These are phyloP conservation scores for Podabrus alpinus DNA, from an alignment of 2,888 invertebrate genomes.

Conservation along the genomic window DNA sequence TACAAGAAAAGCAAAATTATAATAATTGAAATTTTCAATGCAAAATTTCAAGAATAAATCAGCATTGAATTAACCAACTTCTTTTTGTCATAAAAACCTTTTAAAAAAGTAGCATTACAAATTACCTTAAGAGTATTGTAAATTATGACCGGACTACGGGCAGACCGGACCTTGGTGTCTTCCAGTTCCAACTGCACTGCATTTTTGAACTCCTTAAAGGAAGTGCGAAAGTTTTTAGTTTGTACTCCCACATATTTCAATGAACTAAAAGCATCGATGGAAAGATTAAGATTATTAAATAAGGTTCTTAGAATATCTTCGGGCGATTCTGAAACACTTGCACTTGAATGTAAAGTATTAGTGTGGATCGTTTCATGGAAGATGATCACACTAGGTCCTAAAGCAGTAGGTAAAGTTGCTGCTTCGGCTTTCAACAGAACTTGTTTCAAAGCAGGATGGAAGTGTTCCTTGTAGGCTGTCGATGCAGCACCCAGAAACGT, in stretches of 20 bases:
- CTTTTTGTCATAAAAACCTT: not conserved
- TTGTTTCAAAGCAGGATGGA: slow-evolving; percentile 62
- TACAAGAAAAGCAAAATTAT: not conserved
- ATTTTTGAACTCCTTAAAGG: slow-evolving; percentile 63
- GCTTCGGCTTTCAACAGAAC: slow-evolving; percentile 40
- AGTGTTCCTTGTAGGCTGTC: slow-evolving; percentile 73
- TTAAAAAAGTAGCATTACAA: not conserved
- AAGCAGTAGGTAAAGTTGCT: slow-evolving; percentile 54
- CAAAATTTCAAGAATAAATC: not conserved
- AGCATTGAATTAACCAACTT: not conserved
- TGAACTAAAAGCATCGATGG: slow-evolving; percentile 74
- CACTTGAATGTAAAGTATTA: slow-evolving; percentile 64
- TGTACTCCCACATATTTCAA: slow-evolving; percentile 70
- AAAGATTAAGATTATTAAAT: slow-evolving; percentile 66
- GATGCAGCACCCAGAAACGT: slow-evolving; percentile 78
- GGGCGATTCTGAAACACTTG: slow-evolving; percentile 61
- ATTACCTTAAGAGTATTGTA: slow-evolving; percentile 68
- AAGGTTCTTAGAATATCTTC: slow-evolving; percentile 65
- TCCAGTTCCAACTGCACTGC: slow-evolving; percentile 67
- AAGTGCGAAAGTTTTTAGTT: slow-evolving; percentile 59
- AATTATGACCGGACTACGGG: slow-evolving; percentile 68
- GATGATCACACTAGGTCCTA: slow-evolving; percentile 76
- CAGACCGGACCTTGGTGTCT: slow-evolving; percentile 72
- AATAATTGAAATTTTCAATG: not conserved
- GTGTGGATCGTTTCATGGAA: slow-evolving; percentile 82